Evolutionary conservation across 2,113 vertebrate species (phyloP), one percentile per base, ranked within the genome.

Genomic region (Myotis davidii): DNA sequence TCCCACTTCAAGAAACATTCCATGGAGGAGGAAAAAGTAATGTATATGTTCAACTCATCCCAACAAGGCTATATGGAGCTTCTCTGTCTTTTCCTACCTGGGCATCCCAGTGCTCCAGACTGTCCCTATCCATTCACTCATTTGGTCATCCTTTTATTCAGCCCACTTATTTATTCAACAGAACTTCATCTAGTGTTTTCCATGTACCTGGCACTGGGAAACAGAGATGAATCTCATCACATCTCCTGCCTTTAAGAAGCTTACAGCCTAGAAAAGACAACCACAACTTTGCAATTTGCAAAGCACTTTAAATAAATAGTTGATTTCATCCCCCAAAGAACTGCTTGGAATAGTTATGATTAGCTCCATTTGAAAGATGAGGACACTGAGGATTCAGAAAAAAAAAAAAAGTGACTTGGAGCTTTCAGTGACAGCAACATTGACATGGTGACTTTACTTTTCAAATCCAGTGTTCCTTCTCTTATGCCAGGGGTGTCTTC

Each of bases 321-420:
- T 89, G 27, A 78, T 74, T 70, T 93, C 23, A 88, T 83, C 34
- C 59, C 81, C 50, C 45, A 25, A 70, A 23, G 23, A 92, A 10
- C 3, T 48, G 10, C 54, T 77, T 34, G 9, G 27, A 73, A n/a
- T 59, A 82, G n/a, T 4, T 42, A 65, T 69, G 23, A 61, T 45
- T 42, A 67, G 6, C 16, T 76, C 65, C 16, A 48, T 76, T 84
- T 86, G 50, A 84, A 84, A 79, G 50, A 45, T 29, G 37, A 88
- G n/a, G n/a, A 91, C 12, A 82, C 12, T 17, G 29, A 54, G 4
- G 39, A 89, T 16, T 9, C 42, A 73, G 76, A 39, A 96, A 86
- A 87, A 42, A 96, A 86, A 87, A 42, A 72, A 21, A 92, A 95
- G 12, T 42, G 27, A 73, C 14, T 37, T 88, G 37, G 39, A 88